Conservation (phyloP, 2,113 vertebrate species). For the Eulemur macaco region DNA sequence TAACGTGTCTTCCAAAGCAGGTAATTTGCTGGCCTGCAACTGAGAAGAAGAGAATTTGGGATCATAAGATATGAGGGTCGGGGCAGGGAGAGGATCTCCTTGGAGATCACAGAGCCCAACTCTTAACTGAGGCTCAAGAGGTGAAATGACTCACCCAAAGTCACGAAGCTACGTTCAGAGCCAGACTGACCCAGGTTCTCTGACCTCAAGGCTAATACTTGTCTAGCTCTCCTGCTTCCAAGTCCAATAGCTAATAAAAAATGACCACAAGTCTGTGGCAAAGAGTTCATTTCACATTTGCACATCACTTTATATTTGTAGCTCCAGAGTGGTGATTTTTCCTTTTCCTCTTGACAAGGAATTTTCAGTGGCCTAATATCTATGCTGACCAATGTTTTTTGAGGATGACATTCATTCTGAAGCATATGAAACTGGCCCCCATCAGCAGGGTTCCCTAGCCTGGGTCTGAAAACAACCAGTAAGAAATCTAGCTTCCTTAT, state of each 20-base stretch:
- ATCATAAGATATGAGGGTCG: not conserved
- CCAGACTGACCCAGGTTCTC: not conserved
- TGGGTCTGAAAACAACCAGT: slow-evolving; percentile 44
- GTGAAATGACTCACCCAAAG: not conserved
- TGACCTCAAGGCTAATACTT: not conserved
- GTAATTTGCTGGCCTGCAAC: not conserved
- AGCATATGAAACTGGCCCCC: not conserved
- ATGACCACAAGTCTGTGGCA: not conserved
- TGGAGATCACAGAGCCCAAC: not conserved
- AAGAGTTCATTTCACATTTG: slow-evolving; percentile 16
- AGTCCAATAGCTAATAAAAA: not conserved
- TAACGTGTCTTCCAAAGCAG: slow-evolving; percentile 53
- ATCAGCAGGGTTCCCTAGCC: slow-evolving; percentile 55
- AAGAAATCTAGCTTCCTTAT: slow-evolving; percentile 60
- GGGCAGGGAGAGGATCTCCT: not conserved
- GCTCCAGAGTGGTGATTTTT: not conserved
- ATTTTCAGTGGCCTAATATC: not conserved
- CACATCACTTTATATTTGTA: not conserved
- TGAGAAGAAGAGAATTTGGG: not conserved
- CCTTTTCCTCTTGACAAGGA: not conserved
- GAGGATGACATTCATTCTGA: slow-evolving; percentile 62
- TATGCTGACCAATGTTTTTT: not conserved
- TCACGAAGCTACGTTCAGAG: not conserved
- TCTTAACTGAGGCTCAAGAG: not conserved
- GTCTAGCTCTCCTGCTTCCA: not conserved